These are phyloP conservation scores for Chloroceryle aenea DNA, from an alignment of 2,113 vertebrate species.

Conservation along the genomic window DNA sequence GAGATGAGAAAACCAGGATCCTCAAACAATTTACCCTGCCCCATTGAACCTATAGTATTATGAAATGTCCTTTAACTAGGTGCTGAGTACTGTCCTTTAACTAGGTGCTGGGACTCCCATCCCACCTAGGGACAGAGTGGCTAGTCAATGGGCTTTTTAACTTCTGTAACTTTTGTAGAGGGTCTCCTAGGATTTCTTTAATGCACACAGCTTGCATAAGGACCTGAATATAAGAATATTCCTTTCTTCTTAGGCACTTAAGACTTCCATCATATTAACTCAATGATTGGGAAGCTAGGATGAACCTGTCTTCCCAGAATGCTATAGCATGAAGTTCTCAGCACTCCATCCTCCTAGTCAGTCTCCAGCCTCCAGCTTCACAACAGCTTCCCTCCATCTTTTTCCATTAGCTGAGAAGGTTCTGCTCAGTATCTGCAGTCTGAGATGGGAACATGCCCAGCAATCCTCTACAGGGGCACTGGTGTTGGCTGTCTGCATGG, in stretches of 20 bases:
- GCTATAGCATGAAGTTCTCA: neutral
- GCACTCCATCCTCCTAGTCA: neutral
- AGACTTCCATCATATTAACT: neutral
- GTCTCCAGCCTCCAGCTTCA: neutral
- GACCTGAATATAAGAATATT: neutral
- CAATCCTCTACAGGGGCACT: neutral
- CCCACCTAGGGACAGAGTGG: neutral
- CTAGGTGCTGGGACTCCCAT: neutral
- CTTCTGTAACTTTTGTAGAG: neutral
- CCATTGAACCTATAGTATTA: neutral
- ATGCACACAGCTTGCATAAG: neutral
- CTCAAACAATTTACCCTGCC: neutral
- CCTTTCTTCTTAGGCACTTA: neutral
- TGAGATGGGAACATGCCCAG: fast-evolving
- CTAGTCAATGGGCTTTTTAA: neutral
- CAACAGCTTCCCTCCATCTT: neutral
- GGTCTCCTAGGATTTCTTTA: neutral
- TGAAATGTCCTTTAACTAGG: neutral
- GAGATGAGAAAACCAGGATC: neutral
- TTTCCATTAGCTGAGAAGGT: neutral
- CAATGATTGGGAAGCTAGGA: neutral
- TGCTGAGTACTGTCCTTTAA: neutral
- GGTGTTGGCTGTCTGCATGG: neutral
- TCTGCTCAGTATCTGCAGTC: neutral
- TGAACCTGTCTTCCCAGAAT: neutral